phyloP scores from a whole-genome alignment of 2,888 invertebrate genomes.

The Salticus scenicus region DNA sequence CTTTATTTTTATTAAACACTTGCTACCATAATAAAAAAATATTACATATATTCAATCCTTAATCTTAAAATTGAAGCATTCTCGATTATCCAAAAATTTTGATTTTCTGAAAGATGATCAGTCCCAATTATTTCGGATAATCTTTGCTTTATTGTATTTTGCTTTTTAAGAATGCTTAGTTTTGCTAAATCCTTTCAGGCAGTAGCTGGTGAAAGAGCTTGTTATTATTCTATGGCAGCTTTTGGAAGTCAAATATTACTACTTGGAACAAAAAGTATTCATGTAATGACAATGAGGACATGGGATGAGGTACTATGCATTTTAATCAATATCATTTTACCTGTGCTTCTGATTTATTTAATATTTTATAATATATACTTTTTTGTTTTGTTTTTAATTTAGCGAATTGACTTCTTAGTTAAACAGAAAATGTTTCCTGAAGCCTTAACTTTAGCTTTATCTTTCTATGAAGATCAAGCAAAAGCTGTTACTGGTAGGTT shows the following conservation, averaged over 20 bases:
- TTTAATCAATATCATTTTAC: too few species aligned
- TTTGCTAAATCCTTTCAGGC: conserved; percentile 78
- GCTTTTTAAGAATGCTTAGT: too few species aligned
- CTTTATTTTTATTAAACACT: too few species aligned
- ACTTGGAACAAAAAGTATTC: conserved; percentile 83
- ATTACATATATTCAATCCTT: too few species aligned
- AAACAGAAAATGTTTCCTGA: conserved; percentile 79
- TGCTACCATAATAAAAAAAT: too few species aligned
- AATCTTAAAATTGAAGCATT: too few species aligned
- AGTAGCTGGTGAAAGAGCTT: conserved; percentile 84
- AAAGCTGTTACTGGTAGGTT: conserved; percentile 80
- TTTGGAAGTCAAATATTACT: conserved; percentile 83
- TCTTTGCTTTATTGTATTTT: too few species aligned
- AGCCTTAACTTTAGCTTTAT: conserved; percentile 80
- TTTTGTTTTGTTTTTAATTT: conserved; percentile 30
- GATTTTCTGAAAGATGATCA: too few species aligned
- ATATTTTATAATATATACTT: neutral
- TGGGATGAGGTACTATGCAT: conserved; percentile 76
- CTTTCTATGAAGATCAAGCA: conserved; percentile 81
- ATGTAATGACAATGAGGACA: conserved; percentile 77
- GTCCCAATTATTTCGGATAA: too few species aligned
- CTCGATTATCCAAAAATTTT: too few species aligned
- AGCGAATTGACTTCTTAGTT: conserved; percentile 78
- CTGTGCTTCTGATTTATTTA: neutral
- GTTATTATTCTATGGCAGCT: conserved; percentile 84